Evolutionary conservation across 2,113 vertebrate genomes (phyloP).

Genomic region (Halcyon senegalensis): DNA sequence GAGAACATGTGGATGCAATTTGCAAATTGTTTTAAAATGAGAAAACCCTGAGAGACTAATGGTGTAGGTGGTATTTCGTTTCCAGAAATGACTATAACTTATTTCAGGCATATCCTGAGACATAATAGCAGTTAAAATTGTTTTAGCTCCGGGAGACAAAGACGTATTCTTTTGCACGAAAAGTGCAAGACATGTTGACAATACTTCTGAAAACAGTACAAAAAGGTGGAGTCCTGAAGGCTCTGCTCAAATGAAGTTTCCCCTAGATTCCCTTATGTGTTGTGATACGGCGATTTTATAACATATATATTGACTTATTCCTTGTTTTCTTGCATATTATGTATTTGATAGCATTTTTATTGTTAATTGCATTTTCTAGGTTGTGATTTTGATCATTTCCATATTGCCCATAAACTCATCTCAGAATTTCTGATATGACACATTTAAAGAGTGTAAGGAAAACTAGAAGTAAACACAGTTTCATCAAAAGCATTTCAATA

Average conservation of each 20-base stretch:
- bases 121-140: not conserved
- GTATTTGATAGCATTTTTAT: not conserved
- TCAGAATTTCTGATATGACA: not conserved
- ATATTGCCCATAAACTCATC: not conserved
- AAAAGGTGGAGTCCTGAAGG: not conserved
- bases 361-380: not conserved
- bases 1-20: not conserved
- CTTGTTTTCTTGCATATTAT: not conserved
- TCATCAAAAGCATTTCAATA: not conserved
- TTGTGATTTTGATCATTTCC: not conserved
- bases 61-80: not conserved
- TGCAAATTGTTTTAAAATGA: conserved; percentile 6
- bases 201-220: not conserved
- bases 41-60: not conserved
- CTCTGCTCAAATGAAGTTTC: not conserved
- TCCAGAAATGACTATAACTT: conserved; percentile 20
- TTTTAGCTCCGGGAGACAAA: not conserved
- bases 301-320: not conserved
- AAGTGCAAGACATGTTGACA: not conserved
- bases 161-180: not conserved
- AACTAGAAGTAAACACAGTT: not conserved
- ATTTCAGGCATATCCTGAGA: not conserved
- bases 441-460: not conserved
- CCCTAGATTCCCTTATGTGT: not conserved
- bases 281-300: not conserved